A percentile compares a stretch with the other conserved stretches of the same genome.
These are phyloP conservation scores for Alouatta palliata DNA, from an alignment of 2,113 vertebrate species.

Conservation along the genomic window DNA sequence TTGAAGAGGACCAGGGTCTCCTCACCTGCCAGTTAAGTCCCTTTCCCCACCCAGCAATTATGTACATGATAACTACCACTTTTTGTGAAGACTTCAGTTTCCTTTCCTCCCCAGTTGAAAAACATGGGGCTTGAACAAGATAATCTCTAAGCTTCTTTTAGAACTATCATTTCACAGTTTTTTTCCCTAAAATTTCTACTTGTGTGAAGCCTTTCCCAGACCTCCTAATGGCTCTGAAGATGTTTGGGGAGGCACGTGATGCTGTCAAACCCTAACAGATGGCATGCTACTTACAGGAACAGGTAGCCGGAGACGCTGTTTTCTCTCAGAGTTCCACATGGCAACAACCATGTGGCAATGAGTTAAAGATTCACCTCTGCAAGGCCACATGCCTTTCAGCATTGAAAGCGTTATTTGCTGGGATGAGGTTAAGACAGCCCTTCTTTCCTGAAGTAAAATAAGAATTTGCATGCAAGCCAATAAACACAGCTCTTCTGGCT, in stretches of 20 bases:
- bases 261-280: slow-evolving; percentile 65
- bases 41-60: not conserved
- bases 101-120: not conserved
- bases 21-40: not conserved
- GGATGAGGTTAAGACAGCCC: not conserved
- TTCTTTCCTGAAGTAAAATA: not conserved
- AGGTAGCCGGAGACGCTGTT: not conserved
- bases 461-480: not conserved
- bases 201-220: slow-evolving; percentile 47
- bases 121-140: not conserved
- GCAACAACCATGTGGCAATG: not conserved
- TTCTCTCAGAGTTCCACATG: slow-evolving; percentile 42
- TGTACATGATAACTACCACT: not conserved
- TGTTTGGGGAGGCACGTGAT: slow-evolving; percentile 33
- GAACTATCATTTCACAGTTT: not conserved
- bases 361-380: not conserved
- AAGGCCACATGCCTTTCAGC: not conserved
- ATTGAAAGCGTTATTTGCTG: not conserved
- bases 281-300: slow-evolving; percentile 3
- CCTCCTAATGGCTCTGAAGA: slow-evolving; percentile 25
- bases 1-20: not conserved
- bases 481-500: not conserved
- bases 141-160: slow-evolving; percentile 2
- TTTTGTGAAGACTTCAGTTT: not conserved
- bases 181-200: not conserved